Evolutionary conservation across 2,888 invertebrate species (phyloP).

Genomic region (Alentia gelatinosa): DNA sequence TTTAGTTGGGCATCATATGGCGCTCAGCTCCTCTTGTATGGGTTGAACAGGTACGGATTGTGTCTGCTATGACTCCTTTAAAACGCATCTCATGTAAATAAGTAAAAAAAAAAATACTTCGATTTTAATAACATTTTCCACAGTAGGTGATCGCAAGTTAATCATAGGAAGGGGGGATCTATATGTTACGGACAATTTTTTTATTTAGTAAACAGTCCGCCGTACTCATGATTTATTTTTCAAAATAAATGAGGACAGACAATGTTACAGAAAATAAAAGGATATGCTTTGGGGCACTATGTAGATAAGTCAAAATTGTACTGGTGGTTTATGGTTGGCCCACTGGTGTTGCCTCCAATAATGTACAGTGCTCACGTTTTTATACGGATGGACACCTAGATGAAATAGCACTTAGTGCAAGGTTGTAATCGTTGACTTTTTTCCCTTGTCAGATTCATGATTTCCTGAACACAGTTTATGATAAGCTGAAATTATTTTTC

Average conservation of each 20-base stretch:
- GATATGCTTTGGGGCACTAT: not conserved
- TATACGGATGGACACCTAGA: not conserved
- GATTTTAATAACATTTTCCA: no score
- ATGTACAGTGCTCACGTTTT: constrained; percentile 5
- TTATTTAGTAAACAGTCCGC: no score
- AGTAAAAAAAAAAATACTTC: no score
- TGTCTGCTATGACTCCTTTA: no score
- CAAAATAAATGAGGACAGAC: not conserved
- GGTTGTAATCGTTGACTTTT: not conserved
- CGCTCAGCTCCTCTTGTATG: no score
- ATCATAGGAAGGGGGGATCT: no score
- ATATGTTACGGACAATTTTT: no score
- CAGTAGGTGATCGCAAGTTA: no score
- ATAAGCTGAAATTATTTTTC: constrained; percentile 9
- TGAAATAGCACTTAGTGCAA: not conserved
- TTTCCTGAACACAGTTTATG: not conserved
- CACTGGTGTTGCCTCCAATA: not conserved
- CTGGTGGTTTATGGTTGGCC: not conserved
- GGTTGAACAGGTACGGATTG: no score
- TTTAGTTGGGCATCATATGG: not conserved
- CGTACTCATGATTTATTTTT: no score
- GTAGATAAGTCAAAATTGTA: not conserved
- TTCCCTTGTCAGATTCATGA: not conserved
- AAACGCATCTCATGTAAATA: no score
- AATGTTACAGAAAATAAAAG: not conserved